Evolutionary conservation across 2,888 invertebrate genomes (phyloP), one percentile per base, ranked within the genome.

Genomic region (Criorhina ranunculi): DNA sequence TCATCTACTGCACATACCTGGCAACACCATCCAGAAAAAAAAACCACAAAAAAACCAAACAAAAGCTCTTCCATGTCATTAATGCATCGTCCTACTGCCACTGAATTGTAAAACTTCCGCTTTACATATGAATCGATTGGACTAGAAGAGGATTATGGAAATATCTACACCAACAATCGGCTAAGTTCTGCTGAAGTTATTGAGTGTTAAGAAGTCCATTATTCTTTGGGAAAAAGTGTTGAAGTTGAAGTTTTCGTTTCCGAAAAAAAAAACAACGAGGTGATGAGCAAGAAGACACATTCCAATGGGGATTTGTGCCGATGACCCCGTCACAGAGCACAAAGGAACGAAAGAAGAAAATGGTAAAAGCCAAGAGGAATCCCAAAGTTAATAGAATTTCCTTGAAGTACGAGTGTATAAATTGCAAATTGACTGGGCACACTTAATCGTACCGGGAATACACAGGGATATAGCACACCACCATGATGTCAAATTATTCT

Each of bases 301-400:
- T 85, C 85, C 85, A 55, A n/a, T 31, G 59, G 24, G 17, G 49
- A 66, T 62, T 42, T 66, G 75, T 85, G 85, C 75, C 80, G 75
- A 76, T 85, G 85, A 85, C 75, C 85, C 40, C 64, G 40, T 33
- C 53, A 49, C 15, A 49, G 72, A 29, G 17, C 19, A 35, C 15
- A 35, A 40, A 33, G 29, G 49, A 57, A 31, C 8, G 12, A 6
- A 19, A 12, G 37, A 40, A 37, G 12, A 51, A 35, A 42, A 6
- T 15, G 11, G 7, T 0, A 40, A 17, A 35, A 24, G 46, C 35
- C n/a, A 67, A 11, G 35, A 55, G n/a, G 66, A 55, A 46, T 37
- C 62, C n/a, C 35, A 37, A 53, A 75, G 60, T 70, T 85, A 76
- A 80, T 85, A 79, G 79, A 80, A 80, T 85, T 80, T 70, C 80